A percentile compares a stretch with the other conserved stretches of the same genome.
Conservation (phyloP, 2,888 invertebrate genomes). For the Mimas tiliae region DNA sequence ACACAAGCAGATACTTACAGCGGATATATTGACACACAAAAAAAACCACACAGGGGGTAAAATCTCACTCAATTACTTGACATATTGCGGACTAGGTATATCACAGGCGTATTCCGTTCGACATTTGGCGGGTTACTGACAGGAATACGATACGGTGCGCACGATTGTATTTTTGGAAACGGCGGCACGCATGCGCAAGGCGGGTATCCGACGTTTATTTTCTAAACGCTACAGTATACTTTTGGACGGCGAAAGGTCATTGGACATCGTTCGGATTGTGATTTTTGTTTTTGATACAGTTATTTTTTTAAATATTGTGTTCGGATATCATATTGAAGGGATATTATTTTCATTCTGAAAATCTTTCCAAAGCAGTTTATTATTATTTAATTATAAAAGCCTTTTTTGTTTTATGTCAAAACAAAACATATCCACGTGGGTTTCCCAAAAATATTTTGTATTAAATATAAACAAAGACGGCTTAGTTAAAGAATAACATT, state of each 20-base stretch:
- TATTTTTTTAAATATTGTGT: not conserved
- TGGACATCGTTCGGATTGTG: slow-evolving; percentile 59
- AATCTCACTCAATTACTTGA: slow-evolving; percentile 66
- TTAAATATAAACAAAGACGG: not conserved
- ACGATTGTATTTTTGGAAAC: slow-evolving; percentile 71
- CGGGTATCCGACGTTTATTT: slow-evolving; percentile 54
- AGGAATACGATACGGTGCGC: slow-evolving; percentile 75
- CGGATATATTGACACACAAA: slow-evolving; percentile 64
- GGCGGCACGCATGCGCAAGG: slow-evolving; percentile 59
- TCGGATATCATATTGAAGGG: not conserved
- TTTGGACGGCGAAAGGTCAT: slow-evolving; percentile 80
- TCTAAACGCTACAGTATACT: slow-evolving; percentile 74
- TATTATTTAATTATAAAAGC: not conserved
- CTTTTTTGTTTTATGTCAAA: not conserved
- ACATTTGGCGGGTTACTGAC: slow-evolving; percentile 65
- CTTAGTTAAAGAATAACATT: not conserved
- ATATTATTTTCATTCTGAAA: not conserved
- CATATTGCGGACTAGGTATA: slow-evolving; percentile 74
- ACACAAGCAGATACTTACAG: slow-evolving; percentile 66
- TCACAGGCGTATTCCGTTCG: slow-evolving; percentile 69
- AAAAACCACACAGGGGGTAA: slow-evolving; percentile 62
- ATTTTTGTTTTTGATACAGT: not conserved
- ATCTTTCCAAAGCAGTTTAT: not conserved
- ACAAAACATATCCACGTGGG: not conserved
- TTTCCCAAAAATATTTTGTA: not conserved